Evolutionary conservation across 2,797 vertebrate species (phyloP).

Genomic region (Glyptemys insculpta): DNA sequence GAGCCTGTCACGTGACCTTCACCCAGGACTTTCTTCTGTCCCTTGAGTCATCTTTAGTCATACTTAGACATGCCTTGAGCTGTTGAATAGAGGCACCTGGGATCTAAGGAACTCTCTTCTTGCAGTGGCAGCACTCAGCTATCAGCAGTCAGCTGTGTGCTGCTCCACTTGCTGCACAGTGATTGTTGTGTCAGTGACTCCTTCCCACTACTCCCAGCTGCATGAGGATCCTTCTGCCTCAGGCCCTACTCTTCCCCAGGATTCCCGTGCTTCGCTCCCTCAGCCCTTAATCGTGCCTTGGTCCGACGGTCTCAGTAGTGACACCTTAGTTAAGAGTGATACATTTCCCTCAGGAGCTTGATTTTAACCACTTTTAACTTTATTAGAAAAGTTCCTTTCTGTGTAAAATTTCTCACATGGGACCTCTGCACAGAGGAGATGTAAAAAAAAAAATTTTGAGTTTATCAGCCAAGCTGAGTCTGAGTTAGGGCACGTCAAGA

Average conservation of each 20-base stretch:
- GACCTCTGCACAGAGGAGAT: background rate
- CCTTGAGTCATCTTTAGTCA: background rate
- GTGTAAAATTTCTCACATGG: background rate
- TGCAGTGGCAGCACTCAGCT: background rate
- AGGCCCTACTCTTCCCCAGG: background rate
- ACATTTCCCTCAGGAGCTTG: background rate
- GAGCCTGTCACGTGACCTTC: background rate
- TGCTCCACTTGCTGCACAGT: background rate
- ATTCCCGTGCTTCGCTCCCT: background rate
- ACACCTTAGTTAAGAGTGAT: background rate
- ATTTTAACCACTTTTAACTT: background rate
- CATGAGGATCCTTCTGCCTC: background rate
- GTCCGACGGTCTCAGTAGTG: background rate
- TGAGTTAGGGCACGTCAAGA: background rate
- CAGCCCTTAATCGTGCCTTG: background rate
- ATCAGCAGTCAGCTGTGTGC: background rate
- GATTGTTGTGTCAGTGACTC: background rate
- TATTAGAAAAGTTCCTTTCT: background rate
- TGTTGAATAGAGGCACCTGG: background rate
- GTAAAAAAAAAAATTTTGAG: background rate
- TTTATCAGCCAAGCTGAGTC: background rate
- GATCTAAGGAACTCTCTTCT: background rate
- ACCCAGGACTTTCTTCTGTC: background rate
- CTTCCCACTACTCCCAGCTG: background rate
- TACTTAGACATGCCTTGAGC: fast-evolving